A percentile compares a stretch with the other conserved stretches of the same genome.
Evolutionary conservation across 1,140 invertebrate genomes (phyloP).

Genomic region (Drosophila sp.): DNA sequence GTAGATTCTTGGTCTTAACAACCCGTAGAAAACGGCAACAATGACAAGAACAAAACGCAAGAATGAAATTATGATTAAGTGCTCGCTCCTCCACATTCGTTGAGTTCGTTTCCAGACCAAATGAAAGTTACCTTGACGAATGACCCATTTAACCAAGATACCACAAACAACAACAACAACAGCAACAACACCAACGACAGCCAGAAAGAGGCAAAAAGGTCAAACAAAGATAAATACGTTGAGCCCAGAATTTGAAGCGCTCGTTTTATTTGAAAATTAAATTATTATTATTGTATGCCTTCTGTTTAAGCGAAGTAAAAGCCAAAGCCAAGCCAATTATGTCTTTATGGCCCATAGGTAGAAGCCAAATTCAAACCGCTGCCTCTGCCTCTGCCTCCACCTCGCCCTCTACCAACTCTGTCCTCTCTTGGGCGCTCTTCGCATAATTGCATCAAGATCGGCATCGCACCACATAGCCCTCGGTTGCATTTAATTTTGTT

Average conservation of each 20-base stretch:
- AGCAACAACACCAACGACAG: slow-evolving; percentile 19
- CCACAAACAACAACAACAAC: slow-evolving; percentile 46
- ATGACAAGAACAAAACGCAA: slow-evolving; percentile 70
- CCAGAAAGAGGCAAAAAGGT: slow-evolving; percentile 50
- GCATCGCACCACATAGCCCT: slow-evolving; percentile 33
- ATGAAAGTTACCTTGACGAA: slow-evolving; percentile 82
- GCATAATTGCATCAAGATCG: slow-evolving; percentile 28
- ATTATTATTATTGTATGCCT: slow-evolving; percentile 41
- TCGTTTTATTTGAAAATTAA: slow-evolving; percentile 53
- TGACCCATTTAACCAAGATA: slow-evolving; percentile 78
- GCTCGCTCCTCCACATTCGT: slow-evolving; percentile 53
- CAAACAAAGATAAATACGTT: slow-evolving; percentile 64
- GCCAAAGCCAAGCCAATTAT: slow-evolving; percentile 47
- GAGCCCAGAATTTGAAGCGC: slow-evolving; percentile 26
- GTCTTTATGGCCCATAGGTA: slow-evolving; percentile 43
- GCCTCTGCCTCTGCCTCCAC: not conserved
- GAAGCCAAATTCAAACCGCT: slow-evolving; percentile 15
- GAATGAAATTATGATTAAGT: slow-evolving; percentile 76
- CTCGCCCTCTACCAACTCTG: not conserved
- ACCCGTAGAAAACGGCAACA: slow-evolving; percentile 36
- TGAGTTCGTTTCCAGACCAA: slow-evolving; percentile 67
- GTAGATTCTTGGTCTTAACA: slow-evolving; percentile 13
- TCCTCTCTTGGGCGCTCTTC: not conserved
- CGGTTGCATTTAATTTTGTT: slow-evolving; percentile 33
- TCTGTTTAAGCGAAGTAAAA: slow-evolving; percentile 28